Evolutionary conservation across 2,888 invertebrate genomes (phyloP).

Genomic region (Eurois occulta): DNA sequence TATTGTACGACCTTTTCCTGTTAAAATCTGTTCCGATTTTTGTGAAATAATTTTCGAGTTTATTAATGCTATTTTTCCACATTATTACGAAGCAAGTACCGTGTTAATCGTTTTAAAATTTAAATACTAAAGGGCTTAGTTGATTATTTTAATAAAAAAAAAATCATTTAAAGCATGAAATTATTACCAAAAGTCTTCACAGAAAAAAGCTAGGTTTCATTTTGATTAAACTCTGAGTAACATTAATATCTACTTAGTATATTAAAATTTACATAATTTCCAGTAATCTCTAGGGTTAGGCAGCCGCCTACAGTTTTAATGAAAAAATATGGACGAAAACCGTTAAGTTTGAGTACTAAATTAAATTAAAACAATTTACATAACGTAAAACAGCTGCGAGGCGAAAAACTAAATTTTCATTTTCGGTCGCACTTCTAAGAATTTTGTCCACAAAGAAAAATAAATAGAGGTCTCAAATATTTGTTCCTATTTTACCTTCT

Average conservation of each 20-base stretch:
- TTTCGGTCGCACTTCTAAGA: constrained; percentile 4
- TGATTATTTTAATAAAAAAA: not conserved
- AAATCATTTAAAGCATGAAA: not conserved
- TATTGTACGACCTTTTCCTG: constrained; percentile 13
- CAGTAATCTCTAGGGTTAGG: constrained; percentile 47
- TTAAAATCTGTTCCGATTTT: constrained; percentile 31
- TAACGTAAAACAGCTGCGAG: constrained; percentile 39
- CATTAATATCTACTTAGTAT: constrained; percentile 33
- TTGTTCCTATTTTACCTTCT: constrained; percentile 8
- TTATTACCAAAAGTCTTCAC: not conserved
- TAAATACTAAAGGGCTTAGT: not conserved
- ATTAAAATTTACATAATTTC: constrained; percentile 52
- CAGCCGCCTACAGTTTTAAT: constrained; percentile 45
- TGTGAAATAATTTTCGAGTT: not conserved
- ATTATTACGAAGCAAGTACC: not conserved
- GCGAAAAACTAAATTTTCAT: constrained; percentile 31
- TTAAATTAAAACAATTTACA: constrained; percentile 50
- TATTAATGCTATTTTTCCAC: not conserved
- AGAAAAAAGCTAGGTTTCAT: constrained; percentile 23
- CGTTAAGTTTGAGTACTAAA: constrained; percentile 45
- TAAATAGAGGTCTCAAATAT: constrained; percentile 2
- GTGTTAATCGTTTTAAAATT: not conserved
- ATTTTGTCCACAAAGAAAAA: constrained; percentile 10
- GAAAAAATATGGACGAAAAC: constrained; percentile 54
- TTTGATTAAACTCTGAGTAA: constrained; percentile 36